A percentile compares a stretch with the other conserved stretches of the same genome.
These are phyloP conservation scores for Gymnothorax javanicus DNA, from an alignment of 2,797 vertebrate species.

Conservation along the genomic window DNA sequence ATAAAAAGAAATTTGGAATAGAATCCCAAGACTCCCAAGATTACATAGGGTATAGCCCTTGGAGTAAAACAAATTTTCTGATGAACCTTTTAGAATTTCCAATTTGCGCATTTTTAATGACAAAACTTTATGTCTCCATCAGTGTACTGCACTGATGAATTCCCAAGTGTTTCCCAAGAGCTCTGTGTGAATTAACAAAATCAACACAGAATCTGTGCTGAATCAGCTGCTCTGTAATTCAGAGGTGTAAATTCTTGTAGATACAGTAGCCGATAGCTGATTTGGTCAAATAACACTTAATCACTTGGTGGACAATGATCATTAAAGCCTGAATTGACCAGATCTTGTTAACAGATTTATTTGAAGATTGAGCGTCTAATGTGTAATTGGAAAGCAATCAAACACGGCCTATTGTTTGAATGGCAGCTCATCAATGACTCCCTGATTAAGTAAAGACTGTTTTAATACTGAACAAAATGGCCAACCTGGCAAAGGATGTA, in stretches of 20 bases:
- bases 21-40: too few species aligned
- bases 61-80: not conserved
- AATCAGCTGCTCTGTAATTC: not conserved
- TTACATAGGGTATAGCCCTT: too few species aligned
- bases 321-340: constrained; percentile 67
- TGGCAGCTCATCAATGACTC: constrained; percentile 60
- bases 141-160: not conserved
- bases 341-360: constrained; percentile 63
- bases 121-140: not conserved
- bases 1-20: too few species aligned
- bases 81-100: not conserved
- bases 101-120: not conserved
- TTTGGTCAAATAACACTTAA: constrained; percentile 66
- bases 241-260: constrained; percentile 33
- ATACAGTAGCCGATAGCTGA: constrained; percentile 60
- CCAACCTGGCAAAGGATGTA: not conserved
- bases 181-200: not conserved
- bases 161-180: too few species aligned
- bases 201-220: not conserved
- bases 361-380: constrained; percentile 63
- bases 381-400: constrained; percentile 71
- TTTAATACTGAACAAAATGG: constrained; percentile 41
- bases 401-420: constrained; percentile 67
- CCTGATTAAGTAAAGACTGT: constrained; percentile 53
- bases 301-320: constrained; percentile 54